Conservation (phyloP, 2,797 vertebrate genomes). For the Enteromius unitaeniatus region DNA sequence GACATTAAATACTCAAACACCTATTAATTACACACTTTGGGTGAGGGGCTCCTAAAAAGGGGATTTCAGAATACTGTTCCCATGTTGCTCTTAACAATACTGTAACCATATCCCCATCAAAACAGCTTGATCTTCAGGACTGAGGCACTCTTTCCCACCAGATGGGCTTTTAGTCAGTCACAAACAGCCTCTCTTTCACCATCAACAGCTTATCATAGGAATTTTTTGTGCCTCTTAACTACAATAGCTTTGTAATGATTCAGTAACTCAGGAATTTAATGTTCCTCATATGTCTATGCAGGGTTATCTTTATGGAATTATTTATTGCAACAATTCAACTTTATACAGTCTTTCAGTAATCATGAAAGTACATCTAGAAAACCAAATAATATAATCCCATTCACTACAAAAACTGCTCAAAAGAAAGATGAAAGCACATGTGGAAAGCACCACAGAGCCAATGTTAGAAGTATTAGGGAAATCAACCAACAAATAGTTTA, state of each 20-base stretch:
- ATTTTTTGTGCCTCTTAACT: constrained; percentile 10
- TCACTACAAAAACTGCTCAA: neutral
- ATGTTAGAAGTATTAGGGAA: neutral
- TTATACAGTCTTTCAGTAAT: neutral
- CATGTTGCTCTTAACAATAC: constrained; percentile 42
- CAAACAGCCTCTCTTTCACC: constrained; percentile 57
- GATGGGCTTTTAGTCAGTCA: constrained; percentile 51
- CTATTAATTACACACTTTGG: constrained; percentile 11
- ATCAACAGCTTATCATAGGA: constrained; percentile 23
- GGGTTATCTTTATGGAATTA: neutral
- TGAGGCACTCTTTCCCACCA: constrained; percentile 49
- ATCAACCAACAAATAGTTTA: neutral
- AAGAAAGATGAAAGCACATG: neutral
- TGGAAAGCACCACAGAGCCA: neutral
- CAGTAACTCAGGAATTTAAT: neutral
- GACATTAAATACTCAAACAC: constrained; percentile 9
- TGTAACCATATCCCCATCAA: constrained; percentile 45
- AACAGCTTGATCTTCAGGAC: constrained; percentile 38
- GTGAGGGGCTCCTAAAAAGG: neutral
- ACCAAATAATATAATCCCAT: neutral
- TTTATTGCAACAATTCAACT: neutral
- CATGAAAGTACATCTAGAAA: neutral
- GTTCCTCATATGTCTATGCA: neutral
- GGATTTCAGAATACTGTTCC: constrained; percentile 7
- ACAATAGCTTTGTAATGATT: constrained; percentile 34